Evolutionary conservation across 2,113 vertebrate genomes (phyloP), one percentile per base, ranked within the genome.

Genomic region (Hypomesus transpacificus): DNA sequence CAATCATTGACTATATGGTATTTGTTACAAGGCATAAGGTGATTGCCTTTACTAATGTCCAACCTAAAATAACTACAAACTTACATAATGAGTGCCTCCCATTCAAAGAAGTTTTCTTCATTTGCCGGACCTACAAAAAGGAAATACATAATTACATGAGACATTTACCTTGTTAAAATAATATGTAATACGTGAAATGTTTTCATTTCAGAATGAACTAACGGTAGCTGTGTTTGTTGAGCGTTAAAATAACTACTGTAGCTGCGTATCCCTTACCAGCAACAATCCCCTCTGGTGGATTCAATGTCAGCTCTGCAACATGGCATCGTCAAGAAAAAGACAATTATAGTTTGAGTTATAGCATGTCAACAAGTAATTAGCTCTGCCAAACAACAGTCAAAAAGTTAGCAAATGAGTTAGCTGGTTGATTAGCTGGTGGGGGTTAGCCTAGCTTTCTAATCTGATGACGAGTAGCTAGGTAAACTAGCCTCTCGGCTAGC

Each of bases 1-100:
- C 31, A 34, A 34, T 34, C 31, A 34, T 8, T 34, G 31, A 34
- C 31, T 34, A 34, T 34, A 8, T 34, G 4, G 5, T 34, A 34
- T 34, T 34, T 34, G 31, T 34, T 34, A 6, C 31, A 34, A 46
- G 39, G 13, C 39, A 46, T 46, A 9, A 46, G 39, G 39, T 46
- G 7, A 46, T 46, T 46, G 1, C 7, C 13, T 46, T 46, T 2
- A 46, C 39, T 9, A 46, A 46, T 9, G 0, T 8, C 9, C 39
- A 46, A 7, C 9, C 39, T 46, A 46, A 13, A 13, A 46, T 46
- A 1, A 13, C 9, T n/a, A 50, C 8, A 65, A 16, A 95, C 96
- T 98, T 87, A 98, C 97, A 99, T 99, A 81, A 99, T 99, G 63
- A 99, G 82, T 52, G 97, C 96, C 85, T 99, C 97, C 97, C 97